Evolutionary conservation across 2,888 invertebrate genomes (phyloP).

Genomic region (Agrenia bidenticulata): DNA sequence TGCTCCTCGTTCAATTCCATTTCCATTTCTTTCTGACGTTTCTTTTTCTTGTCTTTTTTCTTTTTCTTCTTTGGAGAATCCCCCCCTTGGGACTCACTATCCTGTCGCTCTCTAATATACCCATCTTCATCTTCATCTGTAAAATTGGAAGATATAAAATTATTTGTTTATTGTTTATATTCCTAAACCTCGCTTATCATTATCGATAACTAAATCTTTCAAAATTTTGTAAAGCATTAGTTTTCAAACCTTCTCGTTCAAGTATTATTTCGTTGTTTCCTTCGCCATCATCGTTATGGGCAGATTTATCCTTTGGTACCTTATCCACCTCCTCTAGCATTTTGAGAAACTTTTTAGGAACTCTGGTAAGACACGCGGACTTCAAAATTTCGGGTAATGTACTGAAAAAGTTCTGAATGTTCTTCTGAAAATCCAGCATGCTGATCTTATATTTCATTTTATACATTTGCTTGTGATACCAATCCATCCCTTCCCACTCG

Average conservation of each 20-base stretch:
- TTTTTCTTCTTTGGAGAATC: neutral
- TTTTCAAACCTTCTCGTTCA: no score
- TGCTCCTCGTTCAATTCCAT: neutral
- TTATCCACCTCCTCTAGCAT: constrained; percentile 25
- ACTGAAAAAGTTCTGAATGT: constrained; percentile 31
- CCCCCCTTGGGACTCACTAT: no score
- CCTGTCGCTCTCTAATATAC: neutral
- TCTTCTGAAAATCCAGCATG: constrained; percentile 27
- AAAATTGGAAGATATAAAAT: no score
- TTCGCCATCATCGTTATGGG: no score
- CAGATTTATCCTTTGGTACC: constrained; percentile 19
- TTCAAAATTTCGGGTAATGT: constrained; percentile 40
- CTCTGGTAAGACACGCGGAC: constrained; percentile 5
- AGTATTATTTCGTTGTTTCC: no score
- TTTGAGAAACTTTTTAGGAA: constrained; percentile 34
- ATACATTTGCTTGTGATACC: constrained; percentile 31
- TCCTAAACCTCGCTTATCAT: no score
- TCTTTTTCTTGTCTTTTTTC: constrained; percentile 17
- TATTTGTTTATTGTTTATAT: no score
- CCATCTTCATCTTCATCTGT: neutral
- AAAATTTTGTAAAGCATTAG: no score
- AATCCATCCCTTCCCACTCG: constrained; percentile 35
- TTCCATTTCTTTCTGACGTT: constrained; percentile 9
- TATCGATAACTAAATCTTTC: no score
- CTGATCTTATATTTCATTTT: constrained; percentile 28